Evolutionary conservation across 1,140 invertebrate genomes (phyloP).

Genomic region (Bradynema listronoti): DNA sequence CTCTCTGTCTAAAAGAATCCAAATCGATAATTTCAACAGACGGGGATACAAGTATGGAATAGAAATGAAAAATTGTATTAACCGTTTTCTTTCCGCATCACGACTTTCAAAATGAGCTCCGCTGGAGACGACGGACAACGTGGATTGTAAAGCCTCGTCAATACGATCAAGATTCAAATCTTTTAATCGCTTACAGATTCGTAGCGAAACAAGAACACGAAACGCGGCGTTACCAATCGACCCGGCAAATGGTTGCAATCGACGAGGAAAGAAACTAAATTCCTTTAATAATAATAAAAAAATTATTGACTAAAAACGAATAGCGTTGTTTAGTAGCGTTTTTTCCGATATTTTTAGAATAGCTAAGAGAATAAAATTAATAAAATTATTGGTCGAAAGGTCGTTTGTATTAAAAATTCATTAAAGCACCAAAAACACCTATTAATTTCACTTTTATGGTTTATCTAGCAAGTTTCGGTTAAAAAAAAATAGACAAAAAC

Average conservation of each 20-base stretch:
- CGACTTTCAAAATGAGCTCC: no score
- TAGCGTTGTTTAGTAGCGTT: no score
- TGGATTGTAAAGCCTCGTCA: conserved; percentile 1
- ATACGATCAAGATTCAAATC: conserved; percentile 3
- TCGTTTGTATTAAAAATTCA: no score
- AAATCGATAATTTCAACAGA: background rate
- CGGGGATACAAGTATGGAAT: no score
- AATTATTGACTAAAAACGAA: conserved; percentile 11
- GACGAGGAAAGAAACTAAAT: conserved; percentile 26
- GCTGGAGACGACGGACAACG: conserved; percentile 4
- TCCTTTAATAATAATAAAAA: background rate
- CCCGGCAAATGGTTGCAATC: conserved; percentile 20
- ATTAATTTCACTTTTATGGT: no score
- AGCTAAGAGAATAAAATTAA: no score
- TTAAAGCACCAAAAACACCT: no score
- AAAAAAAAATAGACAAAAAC: conserved; percentile 12
- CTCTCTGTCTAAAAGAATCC: conserved; percentile 30
- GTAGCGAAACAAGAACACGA: conserved; percentile 2
- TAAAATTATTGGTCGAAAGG: no score
- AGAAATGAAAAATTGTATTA: background rate
- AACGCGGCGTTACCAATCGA: conserved; percentile 2
- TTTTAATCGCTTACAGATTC: conserved; percentile 1
- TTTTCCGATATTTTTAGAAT: no score
- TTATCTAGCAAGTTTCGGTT: no score
- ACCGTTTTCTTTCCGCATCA: conserved; percentile 30